Evolutionary conservation across 2,797 vertebrate genomes (phyloP).

Genomic region (Hypotaenidia okinawae): DNA sequence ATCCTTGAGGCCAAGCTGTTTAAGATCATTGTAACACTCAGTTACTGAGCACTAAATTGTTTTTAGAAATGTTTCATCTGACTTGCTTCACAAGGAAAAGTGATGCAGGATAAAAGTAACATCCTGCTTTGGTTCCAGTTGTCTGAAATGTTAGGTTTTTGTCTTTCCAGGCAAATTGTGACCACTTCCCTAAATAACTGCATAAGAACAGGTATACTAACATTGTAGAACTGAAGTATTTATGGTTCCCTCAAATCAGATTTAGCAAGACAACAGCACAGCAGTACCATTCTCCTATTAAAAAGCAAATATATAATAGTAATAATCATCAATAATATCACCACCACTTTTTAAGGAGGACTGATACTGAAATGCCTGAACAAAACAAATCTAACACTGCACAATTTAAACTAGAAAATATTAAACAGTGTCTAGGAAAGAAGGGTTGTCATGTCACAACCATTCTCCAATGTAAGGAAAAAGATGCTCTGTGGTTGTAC

Average conservation of each 20-base stretch:
- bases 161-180: not conserved
- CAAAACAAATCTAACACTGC: not conserved
- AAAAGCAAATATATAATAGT: not conserved
- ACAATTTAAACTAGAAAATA: not conserved
- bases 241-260: not conserved
- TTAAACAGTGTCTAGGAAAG: not conserved
- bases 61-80: not conserved
- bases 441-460: not conserved
- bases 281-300: not conserved
- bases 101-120: not conserved
- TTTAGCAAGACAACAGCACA: not conserved
- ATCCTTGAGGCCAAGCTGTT: not conserved
- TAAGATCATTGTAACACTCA: not conserved
- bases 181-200: not conserved
- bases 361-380: not conserved
- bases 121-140: not conserved
- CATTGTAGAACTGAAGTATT: not conserved
- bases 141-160: not conserved
- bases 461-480: not conserved
- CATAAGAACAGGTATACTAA: not conserved
- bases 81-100: not conserved
- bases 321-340: too few relatives aligned
- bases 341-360: not conserved
- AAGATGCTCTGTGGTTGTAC: not conserved
- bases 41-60: not conserved